These are phyloP conservation scores for cattle (Bos taurus) DNA, from an alignment of 2,113 vertebrate species.

Conservation along the genomic window DNA sequence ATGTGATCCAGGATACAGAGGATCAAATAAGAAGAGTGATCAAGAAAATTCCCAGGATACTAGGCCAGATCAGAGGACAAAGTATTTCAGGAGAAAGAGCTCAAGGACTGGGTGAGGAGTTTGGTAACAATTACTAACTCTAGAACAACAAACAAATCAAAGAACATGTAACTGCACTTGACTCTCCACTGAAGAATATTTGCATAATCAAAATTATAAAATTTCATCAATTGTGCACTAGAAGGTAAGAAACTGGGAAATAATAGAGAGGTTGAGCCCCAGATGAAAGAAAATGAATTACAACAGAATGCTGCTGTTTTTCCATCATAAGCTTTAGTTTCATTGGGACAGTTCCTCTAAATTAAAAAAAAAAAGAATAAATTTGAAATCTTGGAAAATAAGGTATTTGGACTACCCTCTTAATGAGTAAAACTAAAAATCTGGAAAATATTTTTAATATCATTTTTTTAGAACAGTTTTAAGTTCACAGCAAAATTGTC, in stretches of 20 bases:
- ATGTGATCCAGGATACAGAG: background rate
- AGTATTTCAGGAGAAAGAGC: background rate
- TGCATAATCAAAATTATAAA: background rate
- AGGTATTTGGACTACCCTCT: background rate
- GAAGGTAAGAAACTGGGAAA: background rate
- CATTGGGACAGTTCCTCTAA: background rate
- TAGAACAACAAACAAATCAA: background rate
- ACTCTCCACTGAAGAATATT: background rate
- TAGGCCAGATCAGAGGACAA: background rate
- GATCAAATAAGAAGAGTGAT: background rate
- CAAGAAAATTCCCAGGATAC: background rate
- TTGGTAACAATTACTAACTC: background rate
- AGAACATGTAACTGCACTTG: background rate
- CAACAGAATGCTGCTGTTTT: background rate
- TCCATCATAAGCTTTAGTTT: background rate
- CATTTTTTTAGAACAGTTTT: background rate
- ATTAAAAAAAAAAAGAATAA: background rate
- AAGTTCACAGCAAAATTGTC: background rate
- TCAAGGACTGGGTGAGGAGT: background rate
- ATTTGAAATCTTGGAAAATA: background rate
- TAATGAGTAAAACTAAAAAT: background rate
- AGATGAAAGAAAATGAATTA: background rate
- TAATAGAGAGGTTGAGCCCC: background rate
- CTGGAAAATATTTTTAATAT: background rate
- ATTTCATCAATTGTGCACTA: background rate